A percentile compares a stretch with the other conserved stretches of the same genome.
These are phyloP conservation scores for Monomorium pharaonis DNA, from an alignment of 1,140 invertebrate species.

Conservation along the genomic window DNA sequence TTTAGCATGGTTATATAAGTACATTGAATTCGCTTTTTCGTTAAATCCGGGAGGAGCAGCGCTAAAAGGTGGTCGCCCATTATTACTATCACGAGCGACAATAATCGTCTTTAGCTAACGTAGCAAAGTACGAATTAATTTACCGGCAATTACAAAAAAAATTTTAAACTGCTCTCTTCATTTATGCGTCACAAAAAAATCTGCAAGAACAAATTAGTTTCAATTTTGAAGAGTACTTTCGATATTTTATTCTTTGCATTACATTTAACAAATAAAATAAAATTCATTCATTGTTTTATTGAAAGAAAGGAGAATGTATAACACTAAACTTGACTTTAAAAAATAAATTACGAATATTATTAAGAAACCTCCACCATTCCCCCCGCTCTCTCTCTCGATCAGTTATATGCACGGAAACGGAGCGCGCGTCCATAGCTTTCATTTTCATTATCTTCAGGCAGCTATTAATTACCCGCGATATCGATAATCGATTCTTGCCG, in stretches of 20 bases:
- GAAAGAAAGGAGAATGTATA: neutral
- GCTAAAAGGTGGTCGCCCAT: conserved; percentile 29
- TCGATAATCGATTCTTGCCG: conserved; percentile 42
- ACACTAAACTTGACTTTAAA: neutral
- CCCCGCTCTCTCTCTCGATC: neutral
- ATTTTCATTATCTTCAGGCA: conserved; percentile 34
- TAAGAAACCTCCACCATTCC: neutral
- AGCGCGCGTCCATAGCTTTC: neutral
- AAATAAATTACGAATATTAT: conserved; percentile 20
- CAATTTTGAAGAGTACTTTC: neutral
- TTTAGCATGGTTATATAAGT: conserved; percentile 46
- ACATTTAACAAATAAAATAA: neutral
- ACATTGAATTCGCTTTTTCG: conserved; percentile 42
- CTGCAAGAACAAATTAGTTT: neutral
- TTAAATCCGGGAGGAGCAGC: conserved; percentile 26
- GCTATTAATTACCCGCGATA: conserved; percentile 34
- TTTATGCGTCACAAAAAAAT: neutral
- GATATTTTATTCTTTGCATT: neutral
- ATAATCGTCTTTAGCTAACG: conserved; percentile 24
- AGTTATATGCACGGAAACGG: conserved; percentile 6
- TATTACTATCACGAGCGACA: conserved; percentile 30
- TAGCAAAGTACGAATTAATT: conserved; percentile 31
- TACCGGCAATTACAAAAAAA: conserved; percentile 1
- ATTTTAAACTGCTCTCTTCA: neutral
- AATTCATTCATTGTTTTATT: neutral